A percentile compares a stretch with the other conserved stretches of the same genome.
phyloP scores from a whole-genome alignment of 2,113 vertebrate species.

The Porphyrio hochstetteri region DNA sequence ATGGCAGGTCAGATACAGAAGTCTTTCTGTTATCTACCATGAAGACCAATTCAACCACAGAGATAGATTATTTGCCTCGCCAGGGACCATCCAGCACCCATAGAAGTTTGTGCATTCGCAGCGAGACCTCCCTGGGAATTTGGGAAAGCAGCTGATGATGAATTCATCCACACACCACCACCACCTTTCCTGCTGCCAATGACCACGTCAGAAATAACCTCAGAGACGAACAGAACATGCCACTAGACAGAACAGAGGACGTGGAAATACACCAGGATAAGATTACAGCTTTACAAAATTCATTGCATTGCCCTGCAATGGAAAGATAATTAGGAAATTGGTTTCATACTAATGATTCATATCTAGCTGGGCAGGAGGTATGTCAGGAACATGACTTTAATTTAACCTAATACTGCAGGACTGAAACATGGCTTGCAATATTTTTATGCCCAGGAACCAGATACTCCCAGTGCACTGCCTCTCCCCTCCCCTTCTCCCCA shows the following conservation, averaged over 20 bases:
- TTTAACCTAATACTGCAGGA: not conserved
- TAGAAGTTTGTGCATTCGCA: not conserved
- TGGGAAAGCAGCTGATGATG: not conserved
- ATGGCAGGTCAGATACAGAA: not conserved
- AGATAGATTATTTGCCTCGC: not conserved
- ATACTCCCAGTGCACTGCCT: not conserved
- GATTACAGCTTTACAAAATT: constrained; percentile 33
- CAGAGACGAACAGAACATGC: not conserved
- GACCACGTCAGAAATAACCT: not conserved
- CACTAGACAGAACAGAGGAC: not conserved
- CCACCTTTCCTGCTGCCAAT: not conserved
- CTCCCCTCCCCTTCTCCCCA: not conserved
- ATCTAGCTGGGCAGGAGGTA: constrained; percentile 12
- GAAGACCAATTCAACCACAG: not conserved
- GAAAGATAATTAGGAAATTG: constrained; percentile 59
- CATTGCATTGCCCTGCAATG: constrained; percentile 13
- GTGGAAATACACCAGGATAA: constrained; percentile 28
- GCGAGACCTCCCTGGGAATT: not conserved
- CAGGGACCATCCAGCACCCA: not conserved
- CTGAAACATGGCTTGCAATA: not conserved
- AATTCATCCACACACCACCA: not conserved
- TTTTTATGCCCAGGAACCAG: not conserved
- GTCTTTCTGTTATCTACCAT: not conserved
- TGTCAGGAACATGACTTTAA: not conserved
- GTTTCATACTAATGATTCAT: constrained; percentile 40